phyloP scores from a whole-genome alignment of 2,888 invertebrate species.

The Lasioglossum oenotherae region DNA sequence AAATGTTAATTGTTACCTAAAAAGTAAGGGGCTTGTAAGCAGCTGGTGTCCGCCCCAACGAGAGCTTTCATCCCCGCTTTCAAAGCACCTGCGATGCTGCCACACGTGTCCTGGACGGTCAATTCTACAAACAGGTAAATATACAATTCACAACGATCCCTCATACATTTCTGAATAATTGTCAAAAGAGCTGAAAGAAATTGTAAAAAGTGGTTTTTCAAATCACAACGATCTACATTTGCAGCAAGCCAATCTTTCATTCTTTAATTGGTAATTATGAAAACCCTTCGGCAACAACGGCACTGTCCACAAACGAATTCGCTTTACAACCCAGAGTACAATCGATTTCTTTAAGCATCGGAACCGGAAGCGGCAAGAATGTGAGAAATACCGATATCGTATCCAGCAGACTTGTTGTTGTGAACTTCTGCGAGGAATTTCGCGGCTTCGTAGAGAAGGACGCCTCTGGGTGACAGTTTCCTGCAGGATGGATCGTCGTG shows the following conservation, averaged over 20 bases:
- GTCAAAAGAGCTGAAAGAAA: too few relatives aligned
- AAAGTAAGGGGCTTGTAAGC: constrained; percentile 82
- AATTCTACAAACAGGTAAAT: constrained; percentile 47
- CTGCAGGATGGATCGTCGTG: constrained; percentile 79
- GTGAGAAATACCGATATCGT: constrained; percentile 78
- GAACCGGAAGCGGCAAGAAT: neutral
- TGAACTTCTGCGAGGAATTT: constrained; percentile 75
- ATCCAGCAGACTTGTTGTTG: constrained; percentile 77
- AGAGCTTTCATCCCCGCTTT: constrained; percentile 83
- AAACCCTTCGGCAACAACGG: too few relatives aligned
- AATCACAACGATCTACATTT: too few relatives aligned
- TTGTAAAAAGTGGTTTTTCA: too few relatives aligned
- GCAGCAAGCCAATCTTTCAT: too few relatives aligned
- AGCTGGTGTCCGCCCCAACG: constrained; percentile 81
- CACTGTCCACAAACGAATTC: too few relatives aligned
- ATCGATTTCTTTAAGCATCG: too few relatives aligned
- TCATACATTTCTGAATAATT: too few relatives aligned
- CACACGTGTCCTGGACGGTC: constrained; percentile 82
- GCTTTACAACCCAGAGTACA: neutral
- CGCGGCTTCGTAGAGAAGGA: constrained; percentile 79
- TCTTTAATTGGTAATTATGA: too few relatives aligned
- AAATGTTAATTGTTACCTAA: constrained; percentile 76
- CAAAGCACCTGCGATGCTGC: constrained; percentile 80
- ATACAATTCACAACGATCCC: neutral
- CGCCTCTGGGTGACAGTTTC: constrained; percentile 76